Base-by-base conservation (phyloP, 2,888 invertebrate genomes). In the Ommatoiulus sabulosus region DNA sequence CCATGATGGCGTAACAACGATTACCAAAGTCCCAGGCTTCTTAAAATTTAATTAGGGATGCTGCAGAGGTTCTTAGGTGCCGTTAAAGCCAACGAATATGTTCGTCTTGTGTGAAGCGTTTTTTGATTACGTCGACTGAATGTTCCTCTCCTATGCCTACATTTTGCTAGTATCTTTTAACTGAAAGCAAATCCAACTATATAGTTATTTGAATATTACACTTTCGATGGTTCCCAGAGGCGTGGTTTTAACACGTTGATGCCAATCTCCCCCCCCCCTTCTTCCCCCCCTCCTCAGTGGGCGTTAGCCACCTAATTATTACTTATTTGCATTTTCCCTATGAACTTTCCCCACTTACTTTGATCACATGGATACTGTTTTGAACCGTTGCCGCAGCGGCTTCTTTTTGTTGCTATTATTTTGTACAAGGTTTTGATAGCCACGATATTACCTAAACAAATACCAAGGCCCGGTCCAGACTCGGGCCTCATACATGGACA, bases 221-320 rank as follows among this genome's bases (percentile, higher is more conserved):
- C 57, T 57, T 57, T 57, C n/a, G n/a, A 57, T n/a, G 57, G 57
- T n/a, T 12, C 57, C 57, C n/a, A 57, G n/a, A 57, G n/a, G 57
- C n/a, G 57, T 57, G 57, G 57, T 57, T 57, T 57, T 57, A n/a
- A 12, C 57, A 57, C 12, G 12, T 57, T 57, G 57, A 57, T 57
- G 57, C 57, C 17, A 57, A n/a, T n/a, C n/a, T n/a, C n/a, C n/a
- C n/a, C n/a, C n/a, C n/a, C n/a, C n/a, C n/a, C n/a, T n/a, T n/a
- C n/a, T n/a, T n/a, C n/a, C n/a, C n/a, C n/a, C n/a, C n/a, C n/a
- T n/a, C n/a, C n/a, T n/a, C n/a, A n/a, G 57, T 17, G n/a, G 57
- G 57, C n/a, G 57, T 57, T 57, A 57, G 57, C n/a, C 57, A 57
- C 57, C 57, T 57, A 57, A 57, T 52, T n/a, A 57, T 35, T 35